A percentile compares a stretch with the other conserved stretches of the same genome.
Conservation (phyloP, 2,113 vertebrate species). For the Orycteropus afer region DNA sequence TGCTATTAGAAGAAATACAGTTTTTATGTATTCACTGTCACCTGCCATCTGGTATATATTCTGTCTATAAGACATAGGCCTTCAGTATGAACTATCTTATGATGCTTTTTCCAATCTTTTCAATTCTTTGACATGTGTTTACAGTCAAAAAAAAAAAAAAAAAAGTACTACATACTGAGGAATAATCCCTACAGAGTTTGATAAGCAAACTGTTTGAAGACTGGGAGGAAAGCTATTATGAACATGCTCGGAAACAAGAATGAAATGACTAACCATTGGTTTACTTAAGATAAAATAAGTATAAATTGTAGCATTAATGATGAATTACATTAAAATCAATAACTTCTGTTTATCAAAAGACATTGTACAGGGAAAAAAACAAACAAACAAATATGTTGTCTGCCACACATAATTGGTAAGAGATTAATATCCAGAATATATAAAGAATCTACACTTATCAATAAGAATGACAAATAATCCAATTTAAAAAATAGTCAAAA, state of each 20-base stretch:
- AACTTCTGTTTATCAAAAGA: constrained; percentile 20
- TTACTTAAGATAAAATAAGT: not conserved
- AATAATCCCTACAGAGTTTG: not conserved
- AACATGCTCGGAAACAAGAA: constrained; percentile 1
- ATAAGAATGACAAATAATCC: not conserved
- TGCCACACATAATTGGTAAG: not conserved
- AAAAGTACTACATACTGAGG: not conserved
- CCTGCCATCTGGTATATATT: not conserved
- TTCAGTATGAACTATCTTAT: not conserved
- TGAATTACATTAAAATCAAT: constrained; percentile 34
- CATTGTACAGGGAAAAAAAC: not conserved
- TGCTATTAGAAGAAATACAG: not conserved
- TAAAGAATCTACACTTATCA: not conserved
- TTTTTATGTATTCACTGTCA: not conserved
- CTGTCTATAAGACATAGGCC: not conserved
- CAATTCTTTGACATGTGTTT: not conserved
- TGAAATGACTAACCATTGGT: not conserved
- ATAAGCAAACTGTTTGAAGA: constrained; percentile 23
- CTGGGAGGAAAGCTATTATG: not conserved
- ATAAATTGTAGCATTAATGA: constrained; percentile 11
- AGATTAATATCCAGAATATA: constrained; percentile 10
- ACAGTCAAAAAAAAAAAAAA: not conserved
- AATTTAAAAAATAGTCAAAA: not conserved
- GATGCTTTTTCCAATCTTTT: not conserved
- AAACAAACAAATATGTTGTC: not conserved